Evolutionary conservation across 2,888 invertebrate species (phyloP).

Genomic region (Leptothorax acervorum): DNA sequence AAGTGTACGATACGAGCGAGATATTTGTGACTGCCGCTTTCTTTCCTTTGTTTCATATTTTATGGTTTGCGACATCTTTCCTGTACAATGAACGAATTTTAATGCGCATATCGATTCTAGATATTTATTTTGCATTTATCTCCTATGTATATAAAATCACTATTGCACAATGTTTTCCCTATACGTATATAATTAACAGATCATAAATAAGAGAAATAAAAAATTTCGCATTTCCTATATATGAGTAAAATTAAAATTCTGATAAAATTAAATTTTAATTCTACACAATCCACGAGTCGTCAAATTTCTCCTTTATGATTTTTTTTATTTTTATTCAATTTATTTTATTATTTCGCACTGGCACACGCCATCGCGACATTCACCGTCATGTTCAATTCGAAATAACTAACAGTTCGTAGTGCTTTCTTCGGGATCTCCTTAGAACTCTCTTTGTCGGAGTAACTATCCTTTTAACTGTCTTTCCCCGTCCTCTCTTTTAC

Average conservation of each 20-base stretch:
- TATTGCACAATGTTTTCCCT: not conserved
- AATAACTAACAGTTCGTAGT: conserved; percentile 33
- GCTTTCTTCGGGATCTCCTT: conserved; percentile 5
- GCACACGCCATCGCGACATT: conserved; percentile 26
- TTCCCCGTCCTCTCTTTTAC: conserved; percentile 3
- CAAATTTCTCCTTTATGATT: not conserved
- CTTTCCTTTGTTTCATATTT: conserved; percentile 34
- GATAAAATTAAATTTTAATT: too few species aligned
- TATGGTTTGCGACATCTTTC: conserved; percentile 5
- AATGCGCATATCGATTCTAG: not conserved
- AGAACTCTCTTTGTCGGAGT: not conserved
- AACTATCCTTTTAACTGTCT: conserved; percentile 25
- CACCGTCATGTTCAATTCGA: conserved; percentile 10
- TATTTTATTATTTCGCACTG: not conserved
- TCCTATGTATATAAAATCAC: not conserved
- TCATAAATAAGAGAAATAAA: not conserved
- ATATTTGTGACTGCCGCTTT: conserved; percentile 8
- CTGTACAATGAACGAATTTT: not conserved
- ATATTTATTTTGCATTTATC: conserved; percentile 7
- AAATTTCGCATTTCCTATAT: not conserved
- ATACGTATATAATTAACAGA: not conserved
- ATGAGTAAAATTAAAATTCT: not conserved
- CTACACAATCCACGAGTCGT: not conserved
- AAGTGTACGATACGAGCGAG: not conserved
- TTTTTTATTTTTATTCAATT: not conserved